Conservation (phyloP, 2,797 vertebrate species). For the Oryzias sinensis region DNA sequence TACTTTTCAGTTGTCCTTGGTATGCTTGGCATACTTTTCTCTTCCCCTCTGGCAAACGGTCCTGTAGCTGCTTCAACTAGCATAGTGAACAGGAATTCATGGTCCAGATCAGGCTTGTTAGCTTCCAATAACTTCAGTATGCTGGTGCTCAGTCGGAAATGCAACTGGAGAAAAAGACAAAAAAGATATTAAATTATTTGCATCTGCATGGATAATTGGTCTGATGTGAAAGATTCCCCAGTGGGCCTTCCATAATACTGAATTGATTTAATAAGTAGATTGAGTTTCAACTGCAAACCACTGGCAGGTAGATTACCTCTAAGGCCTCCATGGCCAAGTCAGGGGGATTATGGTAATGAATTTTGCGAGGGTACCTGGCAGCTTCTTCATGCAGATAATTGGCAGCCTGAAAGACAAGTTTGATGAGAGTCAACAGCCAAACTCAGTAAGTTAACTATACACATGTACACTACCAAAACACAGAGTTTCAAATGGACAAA, state of each 20-base stretch:
- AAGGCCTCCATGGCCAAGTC: slow-evolving; percentile 97
- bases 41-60: slow-evolving; percentile 93
- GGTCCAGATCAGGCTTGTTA: slow-evolving; percentile 79
- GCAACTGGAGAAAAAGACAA: slow-evolving; percentile 75
- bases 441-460: not conserved
- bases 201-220: not conserved
- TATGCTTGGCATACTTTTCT: slow-evolving; percentile 90
- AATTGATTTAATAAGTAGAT: slow-evolving; percentile 6
- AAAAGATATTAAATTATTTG: not conserved
- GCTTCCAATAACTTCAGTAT: slow-evolving; percentile 91
- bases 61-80: slow-evolving; percentile 92
- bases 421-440: slow-evolving; percentile 21
- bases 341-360: slow-evolving; percentile 98
- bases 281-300: slow-evolving; percentile 12
- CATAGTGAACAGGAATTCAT: slow-evolving; percentile 86
- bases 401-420: slow-evolving; percentile 74
- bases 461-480: not conserved
- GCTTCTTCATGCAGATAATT: slow-evolving; percentile 95
- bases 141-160: slow-evolving; percentile 92
- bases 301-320: slow-evolving; percentile 82
- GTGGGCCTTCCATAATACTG: slow-evolving; percentile 2
- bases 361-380: slow-evolving; percentile 95
- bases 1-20: slow-evolving; percentile 91
- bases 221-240: slow-evolving; percentile 8
- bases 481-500: slow-evolving; percentile 3